Percentiles rank a stretch among this genome's conserved stretches.
Conservation (phyloP, 2,113 vertebrate genomes). For the Accipiter cooperii region DNA sequence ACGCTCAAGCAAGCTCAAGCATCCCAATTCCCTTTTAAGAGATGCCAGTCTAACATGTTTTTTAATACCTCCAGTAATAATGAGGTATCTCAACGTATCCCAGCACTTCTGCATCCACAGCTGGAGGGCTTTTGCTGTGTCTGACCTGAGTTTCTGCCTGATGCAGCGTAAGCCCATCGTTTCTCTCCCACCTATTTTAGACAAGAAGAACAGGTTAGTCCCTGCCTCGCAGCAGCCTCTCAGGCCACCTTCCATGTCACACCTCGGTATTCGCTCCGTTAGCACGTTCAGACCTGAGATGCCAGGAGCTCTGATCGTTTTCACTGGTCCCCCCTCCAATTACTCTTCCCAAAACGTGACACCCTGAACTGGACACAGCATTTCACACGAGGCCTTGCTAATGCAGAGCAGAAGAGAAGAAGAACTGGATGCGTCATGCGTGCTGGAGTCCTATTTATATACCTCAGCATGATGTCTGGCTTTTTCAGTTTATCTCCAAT, state of each 20-base stretch:
- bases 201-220: not conserved
- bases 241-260: not conserved
- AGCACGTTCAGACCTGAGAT: not conserved
- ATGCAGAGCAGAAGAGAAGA: not conserved
- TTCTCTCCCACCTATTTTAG: not conserved
- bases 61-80: not conserved
- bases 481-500: not conserved
- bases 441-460: not conserved
- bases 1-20: not conserved
- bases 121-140: not conserved
- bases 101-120: not conserved
- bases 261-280: not conserved
- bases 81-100: not conserved
- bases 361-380: not conserved
- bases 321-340: not conserved
- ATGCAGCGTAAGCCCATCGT: not conserved
- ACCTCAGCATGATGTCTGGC: not conserved
- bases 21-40: not conserved
- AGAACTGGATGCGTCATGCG: accelerated
- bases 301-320: not conserved
- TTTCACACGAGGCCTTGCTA: not conserved
- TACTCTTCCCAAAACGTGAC: not conserved
- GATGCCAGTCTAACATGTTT: not conserved
- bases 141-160: not conserved
- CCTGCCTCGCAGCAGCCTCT: not conserved